phyloP scores from a whole-genome alignment of 2,797 vertebrate genomes.

The Cryptoprocta ferox region DNA sequence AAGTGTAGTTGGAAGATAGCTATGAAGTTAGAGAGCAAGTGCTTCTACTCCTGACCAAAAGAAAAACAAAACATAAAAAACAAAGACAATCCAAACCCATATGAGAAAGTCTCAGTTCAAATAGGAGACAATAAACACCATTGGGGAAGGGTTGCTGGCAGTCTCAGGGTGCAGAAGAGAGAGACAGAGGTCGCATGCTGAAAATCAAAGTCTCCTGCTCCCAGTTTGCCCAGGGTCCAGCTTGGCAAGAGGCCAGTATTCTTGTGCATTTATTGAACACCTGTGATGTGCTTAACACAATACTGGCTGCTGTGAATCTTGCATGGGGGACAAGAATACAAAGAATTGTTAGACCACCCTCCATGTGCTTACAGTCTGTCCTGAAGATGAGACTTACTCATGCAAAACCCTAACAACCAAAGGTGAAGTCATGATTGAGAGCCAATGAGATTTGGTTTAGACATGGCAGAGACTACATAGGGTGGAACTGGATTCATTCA shows the following conservation, averaged over 20 bases:
- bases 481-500: background rate
- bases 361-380: fast-evolving
- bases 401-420: background rate
- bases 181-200: background rate
- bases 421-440: background rate
- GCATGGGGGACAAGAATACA: background rate
- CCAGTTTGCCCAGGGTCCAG: background rate
- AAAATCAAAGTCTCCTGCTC: background rate
- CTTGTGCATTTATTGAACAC: background rate
- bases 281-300: background rate
- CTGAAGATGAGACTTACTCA: background rate
- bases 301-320: background rate
- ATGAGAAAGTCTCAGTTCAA: background rate
- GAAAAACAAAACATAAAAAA: background rate
- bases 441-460: background rate
- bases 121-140: background rate
- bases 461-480: background rate
- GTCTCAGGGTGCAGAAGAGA: background rate
- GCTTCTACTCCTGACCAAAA: background rate
- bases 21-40: background rate
- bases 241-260: background rate
- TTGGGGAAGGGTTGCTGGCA: background rate
- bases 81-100: background rate
- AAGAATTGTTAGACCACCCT: background rate
- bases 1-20: background rate